Conservation (phyloP, 2,797 vertebrate species). For the Urocyon cinereoargenteus region DNA sequence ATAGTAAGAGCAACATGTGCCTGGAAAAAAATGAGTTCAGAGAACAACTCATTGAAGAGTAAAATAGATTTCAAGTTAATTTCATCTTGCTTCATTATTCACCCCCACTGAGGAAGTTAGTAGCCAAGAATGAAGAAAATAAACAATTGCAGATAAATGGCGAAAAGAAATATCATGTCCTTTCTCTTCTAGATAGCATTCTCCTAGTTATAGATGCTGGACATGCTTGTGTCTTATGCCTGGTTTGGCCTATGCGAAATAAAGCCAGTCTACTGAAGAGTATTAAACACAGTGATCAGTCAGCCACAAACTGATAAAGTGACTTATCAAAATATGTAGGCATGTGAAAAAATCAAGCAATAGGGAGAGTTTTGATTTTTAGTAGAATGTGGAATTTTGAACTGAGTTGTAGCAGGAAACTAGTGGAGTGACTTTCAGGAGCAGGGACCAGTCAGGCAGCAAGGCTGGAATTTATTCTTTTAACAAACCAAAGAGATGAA, state of each 20-base stretch:
- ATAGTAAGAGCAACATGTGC: constrained; percentile 8
- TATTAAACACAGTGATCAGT: not conserved
- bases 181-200: not conserved
- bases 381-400: not conserved
- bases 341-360: not conserved
- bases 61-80: constrained; percentile 32
- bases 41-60: not conserved
- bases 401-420: not conserved
- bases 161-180: not conserved
- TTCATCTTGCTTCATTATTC: not conserved
- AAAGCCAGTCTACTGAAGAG: not conserved
- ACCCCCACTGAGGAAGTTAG: not conserved
- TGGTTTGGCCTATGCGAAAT: not conserved
- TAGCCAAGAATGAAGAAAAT: not conserved
- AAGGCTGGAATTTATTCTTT: not conserved
- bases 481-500: not conserved
- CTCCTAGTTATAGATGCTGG: not conserved
- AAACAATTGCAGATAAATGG: not conserved
- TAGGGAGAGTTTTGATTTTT: not conserved
- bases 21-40: not conserved
- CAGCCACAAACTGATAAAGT: not conserved
- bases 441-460: not conserved
- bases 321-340: not conserved
- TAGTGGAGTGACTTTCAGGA: not conserved
- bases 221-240: not conserved